Base-by-base conservation (phyloP, 2,797 vertebrate species). In the Avahi laniger region DNA sequence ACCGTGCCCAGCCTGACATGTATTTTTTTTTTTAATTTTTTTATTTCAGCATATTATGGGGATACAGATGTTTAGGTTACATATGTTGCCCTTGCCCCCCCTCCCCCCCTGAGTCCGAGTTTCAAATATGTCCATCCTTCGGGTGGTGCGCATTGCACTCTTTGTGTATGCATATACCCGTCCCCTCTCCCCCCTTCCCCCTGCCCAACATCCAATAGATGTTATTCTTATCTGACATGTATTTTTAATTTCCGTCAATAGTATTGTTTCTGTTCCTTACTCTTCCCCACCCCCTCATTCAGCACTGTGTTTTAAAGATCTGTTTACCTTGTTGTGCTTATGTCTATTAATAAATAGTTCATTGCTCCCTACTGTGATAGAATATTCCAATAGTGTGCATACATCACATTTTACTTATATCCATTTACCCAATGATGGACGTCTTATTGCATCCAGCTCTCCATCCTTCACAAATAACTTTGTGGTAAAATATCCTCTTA, bases 201-300 rank as follows among this genome's bases (percentile, higher is more conserved):
- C n/a, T n/a, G n/a, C n/a, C n/a, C n/a, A n/a, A n/a, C n/a, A n/a
- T n/a, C n/a, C n/a, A n/a, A n/a, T n/a, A n/a, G n/a, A n/a, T n/a
- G n/a, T n/a, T n/a, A n/a, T n/a, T n/a, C n/a, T n/a, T n/a, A n/a
- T n/a, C 57, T 26, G 9, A 24, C 57, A 86, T 65, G 61, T 73
- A 85, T 89, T 91, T 88, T 90, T 76, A 48, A 92, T 92, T 92
- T 93, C 81, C 18, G 78, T 78, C 81, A 63, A 61, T 38, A 88
- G 38, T 41, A 52, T 30, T 72, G 5, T 57, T 90, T 94, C 69
- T 89, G 30, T 87, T 82, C 50, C 46, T 95, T 91, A 38, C 41
- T 54, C n/a, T 8, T 11, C n/a, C 4, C 14, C 50, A 52, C 17
- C 9, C 50, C 1, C 7, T 38, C 2, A 30, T 46, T 76, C 41